phyloP scores from a whole-genome alignment of 2,888 invertebrate genomes.

The Hirtodrosophila duncani region DNA sequence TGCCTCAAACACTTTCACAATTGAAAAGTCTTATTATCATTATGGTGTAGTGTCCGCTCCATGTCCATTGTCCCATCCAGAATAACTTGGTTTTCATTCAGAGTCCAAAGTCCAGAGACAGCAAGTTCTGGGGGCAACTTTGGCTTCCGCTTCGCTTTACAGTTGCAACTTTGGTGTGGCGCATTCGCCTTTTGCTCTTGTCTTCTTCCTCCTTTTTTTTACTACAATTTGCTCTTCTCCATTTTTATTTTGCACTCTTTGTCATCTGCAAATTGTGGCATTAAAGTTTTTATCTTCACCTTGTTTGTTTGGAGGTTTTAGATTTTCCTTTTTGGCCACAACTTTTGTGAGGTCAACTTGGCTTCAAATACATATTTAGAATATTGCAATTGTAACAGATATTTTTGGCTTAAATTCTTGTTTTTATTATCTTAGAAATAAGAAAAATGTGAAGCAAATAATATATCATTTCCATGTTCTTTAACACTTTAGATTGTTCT shows the following conservation, averaged over 20 bases:
- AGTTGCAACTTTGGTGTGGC: constrained; percentile 22
- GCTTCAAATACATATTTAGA: constrained; percentile 33
- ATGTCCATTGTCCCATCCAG: constrained; percentile 4
- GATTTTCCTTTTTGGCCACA: constrained; percentile 6
- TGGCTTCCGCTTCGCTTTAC: constrained; percentile 27
- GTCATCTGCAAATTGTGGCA: constrained; percentile 56
- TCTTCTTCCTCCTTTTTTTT: constrained; percentile 9
- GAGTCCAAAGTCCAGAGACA: constrained; percentile 25
- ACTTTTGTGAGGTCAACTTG: constrained; percentile 11
- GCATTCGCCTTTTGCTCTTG: constrained; percentile 9
- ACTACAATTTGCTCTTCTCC: no score
- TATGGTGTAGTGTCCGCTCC: constrained; percentile 4
- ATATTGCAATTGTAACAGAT: no score
- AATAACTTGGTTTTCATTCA: constrained; percentile 25
- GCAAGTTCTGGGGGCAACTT: constrained; percentile 37
- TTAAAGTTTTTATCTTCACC: constrained; percentile 35
- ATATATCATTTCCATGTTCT: no score
- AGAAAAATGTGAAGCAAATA: no score
- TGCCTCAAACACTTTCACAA: neutral
- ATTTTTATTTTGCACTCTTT: constrained; percentile 3
- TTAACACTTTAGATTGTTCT: no score
- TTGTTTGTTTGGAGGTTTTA: constrained; percentile 13
- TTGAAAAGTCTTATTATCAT: constrained; percentile 17
- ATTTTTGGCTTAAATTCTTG: no score
- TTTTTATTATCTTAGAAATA: no score